Base-by-base conservation (phyloP, 2,113 vertebrate species). In the Cololabis saira region DNA sequence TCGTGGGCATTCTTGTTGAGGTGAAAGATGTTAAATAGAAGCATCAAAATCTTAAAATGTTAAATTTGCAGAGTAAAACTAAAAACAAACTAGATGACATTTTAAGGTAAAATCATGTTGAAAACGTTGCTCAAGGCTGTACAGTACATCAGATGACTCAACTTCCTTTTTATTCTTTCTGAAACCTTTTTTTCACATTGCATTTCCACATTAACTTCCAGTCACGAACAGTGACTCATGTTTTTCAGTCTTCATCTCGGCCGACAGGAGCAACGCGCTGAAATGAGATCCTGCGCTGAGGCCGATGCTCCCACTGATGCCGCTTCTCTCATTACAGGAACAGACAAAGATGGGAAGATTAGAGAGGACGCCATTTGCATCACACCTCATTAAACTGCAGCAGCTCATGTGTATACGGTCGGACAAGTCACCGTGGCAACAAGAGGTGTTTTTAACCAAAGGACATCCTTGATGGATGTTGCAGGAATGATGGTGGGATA, bases 231-330 rank as follows among this genome's bases (percentile, higher is more conserved):
- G 19, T 21, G 37, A 70, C 52, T 70, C 30, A 48, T 58, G 43
- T 12, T 1, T 4, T 48, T 19, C 56, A n/a, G 14, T 11, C 14
- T 43, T 2, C 18, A 66, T 66, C 41, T 41, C n/a, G 15, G 8
- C 53, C 5, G 3, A 37, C 52, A 12, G 7, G 30, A 21, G 27
- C 37, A 37, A 30, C 4, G 7, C 48, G 2, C 4, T 67, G 61
- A 74, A 81, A 69, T 14, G 1, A 52, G 58, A 82, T 27, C 18
- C 41, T 12, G 40, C 17, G 15, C 17, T 40, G 51, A 62, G 52
- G 61, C 21, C 65, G 45, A 72, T 1, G 14, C 41, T 15, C 41
- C 27, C 21, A 21, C n/a, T 19, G 41, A 71, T 8, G 43, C 15
- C 27, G 27, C 19, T 17, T 54, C 54, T 78, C 67, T 4, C 33